Evolutionary conservation across 2,888 invertebrate genomes (phyloP), one percentile per base, ranked within the genome.

Genomic region (Himalopsyche tibetana): DNA sequence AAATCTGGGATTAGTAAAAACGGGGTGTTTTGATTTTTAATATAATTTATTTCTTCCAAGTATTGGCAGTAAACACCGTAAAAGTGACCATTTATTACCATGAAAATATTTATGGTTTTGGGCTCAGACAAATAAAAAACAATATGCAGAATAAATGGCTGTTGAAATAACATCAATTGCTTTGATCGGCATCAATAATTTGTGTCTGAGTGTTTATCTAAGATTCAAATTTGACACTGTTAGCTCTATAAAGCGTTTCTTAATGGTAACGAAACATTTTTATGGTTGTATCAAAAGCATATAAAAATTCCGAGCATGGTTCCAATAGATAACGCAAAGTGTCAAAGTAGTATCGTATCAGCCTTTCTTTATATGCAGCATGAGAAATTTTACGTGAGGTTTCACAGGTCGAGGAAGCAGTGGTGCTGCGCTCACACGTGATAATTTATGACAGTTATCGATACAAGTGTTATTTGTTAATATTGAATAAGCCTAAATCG

Each of bases 251-350:
- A 86, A 83, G 19, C 69, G 42, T 55, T 69, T 36, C 84, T 56
- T 86, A 86, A 84, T 80, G 56, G 55, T 42, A n/a, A 63, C 28
- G 55, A n/a, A n/a, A 83, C 17, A 83, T 83, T 87, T 87, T 87
- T 87, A 87, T 87, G 84, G 83, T 38, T 84, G 69, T 82, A 87
- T 87, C 85, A 82, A 81, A 84, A 63, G 82, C 85, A 82, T 84
- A 87, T 88, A 87, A 88, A 88, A 88, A 88, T 88, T 88, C 88
- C 83, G 74, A 86, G 84, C 87, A 83, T 86, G 87, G 80, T 79
- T 82, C 82, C 86, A 87, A 88, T 87, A 88, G 88, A 88, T 88
- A 88, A 88, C 83, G 86, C 84, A 45, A 80, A 84, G 87, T 85
- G 88, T 87, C 88, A 87, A 87, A 87, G 81, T 74, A 82, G 81